phyloP scores from a whole-genome alignment of 2,113 vertebrate genomes.

The Monopterus albus region DNA sequence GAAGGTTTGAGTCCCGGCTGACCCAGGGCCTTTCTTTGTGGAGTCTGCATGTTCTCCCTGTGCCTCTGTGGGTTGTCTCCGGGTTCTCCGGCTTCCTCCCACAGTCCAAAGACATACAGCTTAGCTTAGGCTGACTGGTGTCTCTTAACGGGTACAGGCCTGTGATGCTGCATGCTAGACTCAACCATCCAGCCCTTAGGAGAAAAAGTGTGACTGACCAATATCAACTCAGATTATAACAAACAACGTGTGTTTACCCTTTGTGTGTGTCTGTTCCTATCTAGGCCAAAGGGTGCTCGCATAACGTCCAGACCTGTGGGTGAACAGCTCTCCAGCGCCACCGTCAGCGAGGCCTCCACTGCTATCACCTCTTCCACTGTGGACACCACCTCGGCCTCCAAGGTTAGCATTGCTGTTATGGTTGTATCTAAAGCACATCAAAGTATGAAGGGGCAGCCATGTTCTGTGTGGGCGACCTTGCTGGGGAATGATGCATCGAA shows the following conservation, averaged over 20 bases:
- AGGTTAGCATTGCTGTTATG: conserved; percentile 71
- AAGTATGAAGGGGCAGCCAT: background rate
- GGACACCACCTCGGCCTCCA: conserved; percentile 84
- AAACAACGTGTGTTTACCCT: no score
- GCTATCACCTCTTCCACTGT: conserved; percentile 88
- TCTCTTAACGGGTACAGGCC: no score
- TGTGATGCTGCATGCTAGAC: no score
- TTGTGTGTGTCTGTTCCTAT: background rate
- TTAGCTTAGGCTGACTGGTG: no score
- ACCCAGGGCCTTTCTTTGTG: no score
- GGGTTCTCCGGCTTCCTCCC: no score
- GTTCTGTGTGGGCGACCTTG: background rate
- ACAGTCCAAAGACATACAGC: no score
- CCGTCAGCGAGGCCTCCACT: conserved; percentile 92
- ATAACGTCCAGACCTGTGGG: conserved; percentile 82
- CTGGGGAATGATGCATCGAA: background rate
- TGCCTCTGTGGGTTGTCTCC: no score
- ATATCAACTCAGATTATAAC: background rate
- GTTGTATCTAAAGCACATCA: background rate
- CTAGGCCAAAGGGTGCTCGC: conserved; percentile 82
- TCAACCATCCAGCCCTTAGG: background rate
- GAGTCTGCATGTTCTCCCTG: no score
- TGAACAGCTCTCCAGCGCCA: conserved; percentile 88
- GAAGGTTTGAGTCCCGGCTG: no score
- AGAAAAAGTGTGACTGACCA: background rate